phyloP scores from a whole-genome alignment of 2,797 vertebrate genomes.

The Chrysocyon brachyurus region DNA sequence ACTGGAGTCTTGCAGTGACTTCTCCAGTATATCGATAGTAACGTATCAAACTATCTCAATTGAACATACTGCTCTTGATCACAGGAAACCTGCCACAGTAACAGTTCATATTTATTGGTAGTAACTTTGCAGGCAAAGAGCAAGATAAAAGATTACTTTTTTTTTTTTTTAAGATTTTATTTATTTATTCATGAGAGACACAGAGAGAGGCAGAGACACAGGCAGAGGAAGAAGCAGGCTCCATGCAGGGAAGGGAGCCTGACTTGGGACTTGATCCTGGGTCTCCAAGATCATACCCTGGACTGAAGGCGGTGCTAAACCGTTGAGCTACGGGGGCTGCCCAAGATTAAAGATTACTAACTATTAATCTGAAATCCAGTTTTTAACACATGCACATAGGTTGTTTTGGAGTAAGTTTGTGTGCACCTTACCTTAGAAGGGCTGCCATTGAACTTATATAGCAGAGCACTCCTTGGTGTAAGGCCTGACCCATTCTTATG shows the following conservation, averaged over 20 bases:
- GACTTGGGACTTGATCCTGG: too few relatives aligned
- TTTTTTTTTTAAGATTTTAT: too few relatives aligned
- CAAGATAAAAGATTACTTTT: conserved; percentile 26
- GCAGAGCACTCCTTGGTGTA: conserved; percentile 91
- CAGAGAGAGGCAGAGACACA: too few relatives aligned
- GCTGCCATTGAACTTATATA: conserved; percentile 96
- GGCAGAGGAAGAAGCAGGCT: too few relatives aligned
- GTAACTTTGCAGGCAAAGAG: conserved; percentile 19
- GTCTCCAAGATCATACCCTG: too few relatives aligned
- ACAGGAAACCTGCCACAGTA: background rate
- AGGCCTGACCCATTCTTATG: conserved; percentile 93
- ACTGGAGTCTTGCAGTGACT: background rate
- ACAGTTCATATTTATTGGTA: conserved; percentile 44
- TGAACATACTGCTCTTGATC: conserved; percentile 23
- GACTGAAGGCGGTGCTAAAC: too few relatives aligned
- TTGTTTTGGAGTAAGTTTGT: background rate
- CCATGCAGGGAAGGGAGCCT: too few relatives aligned
- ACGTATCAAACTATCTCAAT: background rate
- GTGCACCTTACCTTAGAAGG: conserved; percentile 93
- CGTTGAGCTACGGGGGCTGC: too few relatives aligned
- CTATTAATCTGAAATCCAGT: conserved; percentile 18
- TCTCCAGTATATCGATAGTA: background rate
- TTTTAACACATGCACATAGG: background rate
- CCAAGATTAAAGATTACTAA: conserved; percentile 41
- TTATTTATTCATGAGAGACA: too few relatives aligned